Evolutionary conservation across 2,113 vertebrate genomes (phyloP).

Genomic region (Centropus unirufus): DNA sequence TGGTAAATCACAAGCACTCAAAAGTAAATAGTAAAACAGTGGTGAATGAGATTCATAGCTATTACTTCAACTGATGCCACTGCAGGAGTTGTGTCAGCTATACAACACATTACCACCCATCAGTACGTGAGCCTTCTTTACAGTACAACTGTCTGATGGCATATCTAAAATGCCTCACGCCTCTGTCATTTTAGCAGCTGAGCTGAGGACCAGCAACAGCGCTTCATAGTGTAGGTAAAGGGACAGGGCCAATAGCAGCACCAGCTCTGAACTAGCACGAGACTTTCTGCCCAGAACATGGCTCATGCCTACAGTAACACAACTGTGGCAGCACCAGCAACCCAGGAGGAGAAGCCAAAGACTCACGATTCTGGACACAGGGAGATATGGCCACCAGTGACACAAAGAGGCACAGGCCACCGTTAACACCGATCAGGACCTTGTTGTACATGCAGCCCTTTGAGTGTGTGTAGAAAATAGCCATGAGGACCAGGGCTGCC

Average conservation of each 20-base stretch:
- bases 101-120: not conserved
- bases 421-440: constrained; percentile 89
- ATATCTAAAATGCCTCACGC: not conserved
- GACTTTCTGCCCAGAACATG: not conserved
- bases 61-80: not conserved
- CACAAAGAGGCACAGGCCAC: constrained; percentile 88
- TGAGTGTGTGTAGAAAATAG: constrained; percentile 84
- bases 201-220: not conserved
- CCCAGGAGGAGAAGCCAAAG: not conserved
- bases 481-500: constrained; percentile 87
- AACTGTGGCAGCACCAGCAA: not conserved
- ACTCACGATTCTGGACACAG: constrained; percentile 91
- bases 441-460: constrained; percentile 91
- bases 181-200: not conserved
- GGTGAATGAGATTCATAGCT: not conserved
- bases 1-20: not conserved
- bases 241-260: not conserved
- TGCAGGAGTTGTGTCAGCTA: not conserved
- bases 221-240: not conserved
- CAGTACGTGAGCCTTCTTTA: not conserved
- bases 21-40: not conserved
- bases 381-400: constrained; percentile 91
- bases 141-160: not conserved
- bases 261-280: not conserved
- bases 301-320: not conserved